Evolutionary conservation across 2,888 invertebrate genomes (phyloP).

Genomic region (Tuta absoluta): DNA sequence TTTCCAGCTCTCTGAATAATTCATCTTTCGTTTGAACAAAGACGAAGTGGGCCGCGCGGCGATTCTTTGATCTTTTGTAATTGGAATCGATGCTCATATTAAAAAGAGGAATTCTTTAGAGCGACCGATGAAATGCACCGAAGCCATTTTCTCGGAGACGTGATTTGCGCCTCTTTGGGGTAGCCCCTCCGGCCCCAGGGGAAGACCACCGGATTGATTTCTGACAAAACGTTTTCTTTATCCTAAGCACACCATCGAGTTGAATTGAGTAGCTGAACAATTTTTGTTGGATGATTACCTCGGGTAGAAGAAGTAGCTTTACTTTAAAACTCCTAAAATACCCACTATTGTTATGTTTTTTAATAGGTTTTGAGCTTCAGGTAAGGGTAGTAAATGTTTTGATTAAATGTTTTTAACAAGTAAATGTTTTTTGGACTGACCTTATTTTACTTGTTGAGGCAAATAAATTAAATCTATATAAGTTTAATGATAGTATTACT

Average conservation of each 20-base stretch:
- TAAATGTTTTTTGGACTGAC: too few species aligned
- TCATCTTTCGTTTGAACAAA: conserved; percentile 82
- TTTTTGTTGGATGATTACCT: too few species aligned
- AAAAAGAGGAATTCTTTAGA: conserved; percentile 77
- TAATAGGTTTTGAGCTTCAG: too few species aligned
- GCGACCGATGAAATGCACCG: conserved; percentile 76
- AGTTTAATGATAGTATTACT: too few species aligned
- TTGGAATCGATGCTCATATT: conserved; percentile 82
- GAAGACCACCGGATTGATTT: conserved; percentile 34
- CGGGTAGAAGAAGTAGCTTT: too few species aligned
- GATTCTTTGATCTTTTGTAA: conserved; percentile 82
- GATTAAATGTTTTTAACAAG: too few species aligned
- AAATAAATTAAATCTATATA: background rate
- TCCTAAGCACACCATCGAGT: background rate
- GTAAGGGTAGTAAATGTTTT: too few species aligned
- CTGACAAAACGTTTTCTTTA: conserved; percentile 20
- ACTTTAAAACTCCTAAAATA: too few species aligned
- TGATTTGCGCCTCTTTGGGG: conserved; percentile 51
- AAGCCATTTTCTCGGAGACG: conserved; percentile 75
- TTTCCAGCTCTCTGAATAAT: conserved; percentile 81
- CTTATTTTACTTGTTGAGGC: too few species aligned
- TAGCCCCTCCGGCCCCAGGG: conserved; percentile 19
- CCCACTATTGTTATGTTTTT: too few species aligned
- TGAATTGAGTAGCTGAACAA: too few species aligned
- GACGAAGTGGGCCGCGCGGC: conserved; percentile 81